phyloP scores from a whole-genome alignment of 2,888 invertebrate genomes.

The Aleiodes alternator region DNA sequence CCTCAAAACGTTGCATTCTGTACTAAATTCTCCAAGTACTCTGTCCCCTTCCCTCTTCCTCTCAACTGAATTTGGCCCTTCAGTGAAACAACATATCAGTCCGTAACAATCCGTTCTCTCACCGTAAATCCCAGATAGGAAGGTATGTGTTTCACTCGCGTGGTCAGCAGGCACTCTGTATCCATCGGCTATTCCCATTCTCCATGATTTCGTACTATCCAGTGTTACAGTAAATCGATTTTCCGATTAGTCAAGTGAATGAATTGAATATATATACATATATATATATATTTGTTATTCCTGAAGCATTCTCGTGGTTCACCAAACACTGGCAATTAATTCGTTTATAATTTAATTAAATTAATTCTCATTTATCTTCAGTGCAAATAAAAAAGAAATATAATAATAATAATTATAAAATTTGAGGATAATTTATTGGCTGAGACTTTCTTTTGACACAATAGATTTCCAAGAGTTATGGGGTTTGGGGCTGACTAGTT shows the following conservation, averaged over 20 bases:
- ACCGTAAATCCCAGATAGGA: slow-evolving; percentile 49
- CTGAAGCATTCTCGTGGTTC: slow-evolving; percentile 31
- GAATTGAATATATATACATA: slow-evolving; percentile 25
- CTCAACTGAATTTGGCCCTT: slow-evolving; percentile 23
- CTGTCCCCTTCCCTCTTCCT: slow-evolving; percentile 27
- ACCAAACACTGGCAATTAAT: slow-evolving; percentile 40
- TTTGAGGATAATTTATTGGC: not conserved
- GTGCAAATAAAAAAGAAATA: not conserved
- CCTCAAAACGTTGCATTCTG: slow-evolving; percentile 25
- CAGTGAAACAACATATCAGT: slow-evolving; percentile 61
- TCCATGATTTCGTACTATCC: slow-evolving; percentile 3
- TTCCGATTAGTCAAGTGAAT: slow-evolving; percentile 59
- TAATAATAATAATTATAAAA: not conserved
- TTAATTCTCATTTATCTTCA: slow-evolving; percentile 34
- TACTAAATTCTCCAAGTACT: slow-evolving; percentile 33
- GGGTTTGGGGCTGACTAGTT: slow-evolving; percentile 61
- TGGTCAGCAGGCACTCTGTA: slow-evolving; percentile 61
- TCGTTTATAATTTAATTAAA: slow-evolving; percentile 25
- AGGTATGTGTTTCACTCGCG: slow-evolving; percentile 49
- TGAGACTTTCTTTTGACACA: slow-evolving; percentile 45
- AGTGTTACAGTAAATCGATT: slow-evolving; percentile 60
- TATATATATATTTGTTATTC: slow-evolving; percentile 23
- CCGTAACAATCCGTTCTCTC: slow-evolving; percentile 70
- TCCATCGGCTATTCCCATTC: not conserved
- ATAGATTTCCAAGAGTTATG: slow-evolving; percentile 53